Conservation (phyloP, 2,888 invertebrate genomes). For the Hypena proboscidalis region DNA sequence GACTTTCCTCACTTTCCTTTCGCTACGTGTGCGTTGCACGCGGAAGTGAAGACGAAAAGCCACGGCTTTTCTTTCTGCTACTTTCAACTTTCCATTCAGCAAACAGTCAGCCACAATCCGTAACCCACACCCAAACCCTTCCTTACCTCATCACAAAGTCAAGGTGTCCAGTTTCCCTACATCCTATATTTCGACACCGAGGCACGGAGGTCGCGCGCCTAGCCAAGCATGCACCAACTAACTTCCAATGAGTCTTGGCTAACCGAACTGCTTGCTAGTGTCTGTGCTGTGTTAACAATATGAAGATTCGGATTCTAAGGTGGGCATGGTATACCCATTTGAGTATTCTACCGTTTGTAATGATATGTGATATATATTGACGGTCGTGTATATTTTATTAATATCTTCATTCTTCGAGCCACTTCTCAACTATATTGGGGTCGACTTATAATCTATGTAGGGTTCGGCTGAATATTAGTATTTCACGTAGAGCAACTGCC, state of each 20-base stretch:
- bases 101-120: neutral
- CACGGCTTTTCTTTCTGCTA: no score
- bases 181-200: conserved; percentile 24
- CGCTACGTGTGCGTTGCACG: no score
- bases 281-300: conserved; percentile 11
- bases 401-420: no score
- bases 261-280: conserved; percentile 22
- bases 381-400: no score
- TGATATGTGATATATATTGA: no score
- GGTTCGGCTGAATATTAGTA: no score
- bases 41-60: no score
- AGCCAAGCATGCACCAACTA: conserved; percentile 13
- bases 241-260: conserved; percentile 28
- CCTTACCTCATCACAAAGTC: conserved; percentile 15
- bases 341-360: neutral
- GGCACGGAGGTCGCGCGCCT: conserved; percentile 19
- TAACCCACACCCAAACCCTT: neutral
- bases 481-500: no score
- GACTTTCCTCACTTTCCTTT: no score
- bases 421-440: no score
- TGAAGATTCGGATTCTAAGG: conserved; percentile 29
- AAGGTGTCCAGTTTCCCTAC: conserved; percentile 37
- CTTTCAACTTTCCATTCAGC: neutral
- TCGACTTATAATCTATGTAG: no score
- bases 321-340: conserved; percentile 7